These are phyloP conservation scores for Glaucidium brasilianum DNA, from an alignment of 2,113 vertebrate genomes.

Conservation along the genomic window DNA sequence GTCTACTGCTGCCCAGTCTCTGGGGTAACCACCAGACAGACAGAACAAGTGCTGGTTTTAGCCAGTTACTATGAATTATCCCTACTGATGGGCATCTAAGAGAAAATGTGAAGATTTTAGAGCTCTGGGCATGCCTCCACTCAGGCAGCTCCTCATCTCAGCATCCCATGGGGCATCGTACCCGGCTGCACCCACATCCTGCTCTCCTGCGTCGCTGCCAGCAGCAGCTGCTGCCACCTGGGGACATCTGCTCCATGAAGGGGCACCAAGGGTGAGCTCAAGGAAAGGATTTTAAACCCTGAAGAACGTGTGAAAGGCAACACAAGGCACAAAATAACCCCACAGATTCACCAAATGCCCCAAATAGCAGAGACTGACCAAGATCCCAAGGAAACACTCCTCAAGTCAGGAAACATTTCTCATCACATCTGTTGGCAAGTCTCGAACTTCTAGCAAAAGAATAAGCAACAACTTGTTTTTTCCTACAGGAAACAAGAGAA, in stretches of 20 bases:
- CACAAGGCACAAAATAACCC: not conserved
- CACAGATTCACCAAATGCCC: not conserved
- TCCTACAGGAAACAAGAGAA: not conserved
- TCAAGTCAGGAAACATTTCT: not conserved
- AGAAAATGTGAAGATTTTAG: not conserved
- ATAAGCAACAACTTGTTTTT: not conserved
- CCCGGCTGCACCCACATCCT: accelerated
- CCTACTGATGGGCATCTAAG: not conserved
- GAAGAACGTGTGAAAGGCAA: accelerated
- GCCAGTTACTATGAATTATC: not conserved
- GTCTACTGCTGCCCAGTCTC: not conserved
- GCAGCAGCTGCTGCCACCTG: not conserved
- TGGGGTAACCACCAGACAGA: not conserved
- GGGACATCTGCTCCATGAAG: not conserved
- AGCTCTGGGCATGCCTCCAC: not conserved
- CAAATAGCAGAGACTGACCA: not conserved
- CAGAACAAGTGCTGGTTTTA: not conserved
- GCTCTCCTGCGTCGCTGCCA: not conserved
- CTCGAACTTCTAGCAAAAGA: not conserved
- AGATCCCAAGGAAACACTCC: not conserved
- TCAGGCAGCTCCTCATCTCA: not conserved
- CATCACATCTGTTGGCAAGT: not conserved
- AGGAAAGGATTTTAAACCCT: not conserved
- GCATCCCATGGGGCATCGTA: not conserved
- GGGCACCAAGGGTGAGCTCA: not conserved